Percentiles rank a stretch among this genome's conserved stretches.
phyloP scores from a whole-genome alignment of 2,113 vertebrate genomes.

The Phyllopteryx taeniolatus region DNA sequence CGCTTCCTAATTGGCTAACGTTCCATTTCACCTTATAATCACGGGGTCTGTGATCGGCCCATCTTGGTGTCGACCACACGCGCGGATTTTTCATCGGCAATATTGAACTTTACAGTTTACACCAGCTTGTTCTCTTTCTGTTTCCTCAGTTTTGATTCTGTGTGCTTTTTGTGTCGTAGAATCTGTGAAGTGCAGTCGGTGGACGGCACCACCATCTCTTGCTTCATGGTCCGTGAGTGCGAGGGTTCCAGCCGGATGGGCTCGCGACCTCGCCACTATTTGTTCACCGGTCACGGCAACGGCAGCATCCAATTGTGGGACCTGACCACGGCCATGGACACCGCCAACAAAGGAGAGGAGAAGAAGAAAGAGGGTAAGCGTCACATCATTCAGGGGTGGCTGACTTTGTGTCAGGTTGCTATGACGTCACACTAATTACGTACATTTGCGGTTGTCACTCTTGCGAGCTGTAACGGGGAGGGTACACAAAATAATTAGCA shows the following conservation, averaged over 20 bases:
- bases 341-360: slow-evolving; percentile 73
- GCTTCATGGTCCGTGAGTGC: slow-evolving; percentile 89
- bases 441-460: too few relatives aligned
- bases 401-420: neutral
- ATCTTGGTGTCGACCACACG: too few relatives aligned
- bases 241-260: slow-evolving; percentile 88
- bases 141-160: neutral
- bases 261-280: slow-evolving; percentile 80
- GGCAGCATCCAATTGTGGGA: slow-evolving; percentile 95
- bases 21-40: too few relatives aligned
- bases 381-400: slow-evolving; percentile 49
- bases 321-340: slow-evolving; percentile 89
- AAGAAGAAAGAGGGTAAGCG: slow-evolving; percentile 5
- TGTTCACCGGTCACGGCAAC: slow-evolving; percentile 86
- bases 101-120: too few relatives aligned
- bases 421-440: neutral
- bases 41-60: too few relatives aligned
- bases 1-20: too few relatives aligned
- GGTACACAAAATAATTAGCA: too few relatives aligned
- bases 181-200: slow-evolving; percentile 86
- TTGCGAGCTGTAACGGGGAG: too few relatives aligned
- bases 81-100: too few relatives aligned
- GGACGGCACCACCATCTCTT: slow-evolving; percentile 79
- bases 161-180: slow-evolving; percentile 54
- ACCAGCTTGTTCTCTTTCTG: neutral